Percentiles rank a stretch among this genome's conserved stretches.
These are phyloP conservation scores for Trematomus loennbergii DNA, from an alignment of 2,113 vertebrate species.

Conservation along the genomic window DNA sequence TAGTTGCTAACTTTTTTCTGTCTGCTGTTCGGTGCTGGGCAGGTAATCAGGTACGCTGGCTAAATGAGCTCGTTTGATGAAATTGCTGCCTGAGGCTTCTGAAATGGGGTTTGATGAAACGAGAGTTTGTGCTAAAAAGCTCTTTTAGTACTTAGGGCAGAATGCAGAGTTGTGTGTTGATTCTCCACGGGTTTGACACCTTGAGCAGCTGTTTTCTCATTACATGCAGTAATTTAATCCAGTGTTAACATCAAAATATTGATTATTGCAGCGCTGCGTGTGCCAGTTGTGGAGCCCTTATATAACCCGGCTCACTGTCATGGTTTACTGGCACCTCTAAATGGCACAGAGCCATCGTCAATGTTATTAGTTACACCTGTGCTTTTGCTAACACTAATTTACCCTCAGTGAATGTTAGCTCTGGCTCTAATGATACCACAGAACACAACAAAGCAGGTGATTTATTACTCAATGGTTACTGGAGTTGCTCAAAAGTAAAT, in stretches of 20 bases:
- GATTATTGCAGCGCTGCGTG: constrained; percentile 28
- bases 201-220: constrained; percentile 36
- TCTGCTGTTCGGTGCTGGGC: not conserved
- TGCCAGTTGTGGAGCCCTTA: constrained; percentile 27
- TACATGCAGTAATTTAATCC: constrained; percentile 22
- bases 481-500: constrained; percentile 23
- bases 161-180: not conserved
- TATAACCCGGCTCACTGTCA: constrained; percentile 32
- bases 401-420: constrained; percentile 21
- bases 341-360: constrained; percentile 40
- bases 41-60: no score
- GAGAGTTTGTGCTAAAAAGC: not conserved
- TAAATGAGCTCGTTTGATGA: not conserved
- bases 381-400: constrained; percentile 30
- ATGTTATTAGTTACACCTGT: constrained; percentile 52
- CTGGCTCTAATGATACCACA: constrained; percentile 25
- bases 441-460: constrained; percentile 20
- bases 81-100: not conserved
- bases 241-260: constrained; percentile 45
- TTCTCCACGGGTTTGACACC: not conserved
- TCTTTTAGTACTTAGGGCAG: not conserved
- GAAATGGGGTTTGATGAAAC: not conserved
- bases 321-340: constrained; percentile 35
- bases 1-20: not conserved
- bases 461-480: constrained; percentile 25